phyloP scores from a whole-genome alignment of 2,888 invertebrate genomes.

The Trachelus troglodyta region DNA sequence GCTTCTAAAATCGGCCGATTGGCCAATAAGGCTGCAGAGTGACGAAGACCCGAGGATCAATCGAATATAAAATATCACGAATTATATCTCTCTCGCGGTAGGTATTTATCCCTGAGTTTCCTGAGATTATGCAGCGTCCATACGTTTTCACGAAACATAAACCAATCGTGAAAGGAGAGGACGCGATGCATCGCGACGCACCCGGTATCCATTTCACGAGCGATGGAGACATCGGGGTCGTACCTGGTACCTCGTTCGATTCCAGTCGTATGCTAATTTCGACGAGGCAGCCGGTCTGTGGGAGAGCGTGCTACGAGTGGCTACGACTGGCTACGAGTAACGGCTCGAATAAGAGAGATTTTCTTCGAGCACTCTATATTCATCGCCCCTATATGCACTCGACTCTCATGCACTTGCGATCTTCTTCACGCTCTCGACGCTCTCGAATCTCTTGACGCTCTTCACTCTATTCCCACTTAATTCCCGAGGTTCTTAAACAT shows the following conservation, averaged over 20 bases:
- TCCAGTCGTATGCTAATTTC: conserved; percentile 57
- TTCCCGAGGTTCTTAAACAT: no score
- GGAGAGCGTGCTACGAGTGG: conserved; percentile 30
- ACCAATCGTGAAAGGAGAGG: conserved; percentile 59
- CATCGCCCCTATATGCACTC: no score
- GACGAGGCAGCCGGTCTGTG: conserved; percentile 27
- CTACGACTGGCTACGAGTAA: background rate
- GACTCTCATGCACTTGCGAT: no score
- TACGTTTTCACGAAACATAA: conserved; percentile 55
- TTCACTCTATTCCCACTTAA: no score
- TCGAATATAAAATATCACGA: background rate
- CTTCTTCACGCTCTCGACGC: no score
- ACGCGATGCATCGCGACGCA: conserved; percentile 37
- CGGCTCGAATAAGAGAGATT: conserved; percentile 1
- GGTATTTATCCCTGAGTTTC: background rate
- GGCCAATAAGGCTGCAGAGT: conserved; percentile 51
- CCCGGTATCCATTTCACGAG: conserved; percentile 61
- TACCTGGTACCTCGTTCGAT: conserved; percentile 48
- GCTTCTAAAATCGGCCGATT: conserved; percentile 33
- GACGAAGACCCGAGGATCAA: conserved; percentile 34
- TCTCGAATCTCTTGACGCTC: no score
- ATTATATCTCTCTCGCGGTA: background rate
- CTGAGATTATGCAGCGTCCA: conserved; percentile 21
- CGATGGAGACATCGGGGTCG: conserved; percentile 59
- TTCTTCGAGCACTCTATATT: background rate